Conservation (phyloP, 2,888 invertebrate species). For the Macrosoma leucophasiata region DNA sequence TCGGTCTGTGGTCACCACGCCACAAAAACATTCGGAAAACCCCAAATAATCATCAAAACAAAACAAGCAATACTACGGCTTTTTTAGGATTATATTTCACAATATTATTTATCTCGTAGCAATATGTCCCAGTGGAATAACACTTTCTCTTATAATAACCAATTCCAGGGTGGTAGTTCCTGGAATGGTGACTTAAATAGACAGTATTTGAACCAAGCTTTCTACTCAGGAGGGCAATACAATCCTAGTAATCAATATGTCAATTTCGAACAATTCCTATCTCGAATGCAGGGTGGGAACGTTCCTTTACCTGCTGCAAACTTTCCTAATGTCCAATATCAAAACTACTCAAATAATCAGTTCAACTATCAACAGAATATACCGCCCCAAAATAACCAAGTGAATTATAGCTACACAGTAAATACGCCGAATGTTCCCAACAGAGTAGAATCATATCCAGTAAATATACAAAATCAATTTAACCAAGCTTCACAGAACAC, state of each 20-base stretch:
- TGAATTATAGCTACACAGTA: constrained; percentile 40
- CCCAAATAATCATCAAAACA: constrained; percentile 26
- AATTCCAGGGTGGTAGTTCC: constrained; percentile 44
- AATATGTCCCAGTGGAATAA: constrained; percentile 70
- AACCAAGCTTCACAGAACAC: constrained; percentile 32
- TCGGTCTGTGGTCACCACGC: constrained; percentile 59
- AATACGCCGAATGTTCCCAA: constrained; percentile 31
- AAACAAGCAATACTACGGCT: constrained; percentile 22
- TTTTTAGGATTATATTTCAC: constrained; percentile 22
- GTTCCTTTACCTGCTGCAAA: constrained; percentile 32
- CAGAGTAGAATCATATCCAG: too few relatives aligned
- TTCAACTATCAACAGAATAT: constrained; percentile 53
- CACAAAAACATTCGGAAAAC: constrained; percentile 24
- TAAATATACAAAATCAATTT: constrained; percentile 38
- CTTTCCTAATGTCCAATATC: constrained; percentile 49
- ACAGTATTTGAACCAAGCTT: constrained; percentile 51
- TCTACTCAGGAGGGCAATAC: constrained; percentile 44
- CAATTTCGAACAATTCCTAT: constrained; percentile 60
- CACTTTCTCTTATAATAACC: constrained; percentile 56
- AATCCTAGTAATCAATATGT: constrained; percentile 58
- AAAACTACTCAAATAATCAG: constrained; percentile 46
- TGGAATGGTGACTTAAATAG: constrained; percentile 54
- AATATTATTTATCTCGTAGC: constrained; percentile 29
- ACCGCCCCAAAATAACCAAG: constrained; percentile 45
- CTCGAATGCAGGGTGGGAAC: constrained; percentile 54